Conservation (phyloP, 2,797 vertebrate genomes). For the Esox masquinongy region DNA sequence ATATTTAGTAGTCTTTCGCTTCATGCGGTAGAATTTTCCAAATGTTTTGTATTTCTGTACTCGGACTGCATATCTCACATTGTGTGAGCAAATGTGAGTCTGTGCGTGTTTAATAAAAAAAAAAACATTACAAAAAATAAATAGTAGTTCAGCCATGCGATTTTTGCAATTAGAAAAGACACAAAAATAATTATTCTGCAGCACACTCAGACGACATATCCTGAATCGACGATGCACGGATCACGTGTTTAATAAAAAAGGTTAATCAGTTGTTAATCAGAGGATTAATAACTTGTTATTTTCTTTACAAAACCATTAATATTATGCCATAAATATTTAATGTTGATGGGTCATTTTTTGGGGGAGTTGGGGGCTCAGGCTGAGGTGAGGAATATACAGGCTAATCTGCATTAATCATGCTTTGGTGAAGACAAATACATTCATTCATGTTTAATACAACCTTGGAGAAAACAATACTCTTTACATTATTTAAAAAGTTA, state of each 20-base stretch:
- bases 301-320: slow-evolving; percentile 85
- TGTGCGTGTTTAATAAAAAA: slow-evolving; percentile 50
- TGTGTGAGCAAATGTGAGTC: slow-evolving; percentile 54
- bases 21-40: slow-evolving; percentile 59
- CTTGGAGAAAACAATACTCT: slow-evolving; percentile 83
- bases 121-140: slow-evolving; percentile 26
- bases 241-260: slow-evolving; percentile 83
- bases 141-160: slow-evolving; percentile 73
- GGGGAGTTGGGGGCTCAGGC: slow-evolving; percentile 48
- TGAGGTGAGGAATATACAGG: slow-evolving; percentile 75
- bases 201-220: slow-evolving; percentile 78
- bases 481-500: slow-evolving; percentile 82
- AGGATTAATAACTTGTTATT: slow-evolving; percentile 85
- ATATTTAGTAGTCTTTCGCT: slow-evolving; percentile 65
- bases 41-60: slow-evolving; percentile 53
- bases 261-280: slow-evolving; percentile 87
- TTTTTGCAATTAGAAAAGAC: slow-evolving; percentile 84
- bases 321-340: slow-evolving; percentile 85
- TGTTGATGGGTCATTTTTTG: slow-evolving; percentile 75
- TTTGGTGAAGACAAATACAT: slow-evolving; percentile 84
- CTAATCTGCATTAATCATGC: slow-evolving; percentile 83
- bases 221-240: slow-evolving; percentile 80
- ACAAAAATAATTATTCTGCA: slow-evolving; percentile 82
- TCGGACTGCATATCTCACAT: slow-evolving; percentile 55
- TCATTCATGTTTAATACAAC: slow-evolving; percentile 85